Conservation (phyloP, 2,113 vertebrate genomes). For the Corythaeola cristata region DNA sequence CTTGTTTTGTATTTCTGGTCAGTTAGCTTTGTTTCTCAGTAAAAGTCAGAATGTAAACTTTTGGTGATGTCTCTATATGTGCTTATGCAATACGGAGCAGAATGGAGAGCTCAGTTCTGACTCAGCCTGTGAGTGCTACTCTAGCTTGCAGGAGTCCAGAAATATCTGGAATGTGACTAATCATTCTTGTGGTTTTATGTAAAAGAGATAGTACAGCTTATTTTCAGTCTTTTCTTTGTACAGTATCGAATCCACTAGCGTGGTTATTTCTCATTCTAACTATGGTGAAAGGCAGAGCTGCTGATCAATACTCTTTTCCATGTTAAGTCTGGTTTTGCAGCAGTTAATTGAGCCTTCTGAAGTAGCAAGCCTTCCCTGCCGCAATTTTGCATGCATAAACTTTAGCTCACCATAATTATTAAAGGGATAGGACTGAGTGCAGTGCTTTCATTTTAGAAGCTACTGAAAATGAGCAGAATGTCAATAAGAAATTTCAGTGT, state of each 20-base stretch:
- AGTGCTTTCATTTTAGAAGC: neutral
- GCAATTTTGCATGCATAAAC: neutral
- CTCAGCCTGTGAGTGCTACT: slow-evolving; percentile 21
- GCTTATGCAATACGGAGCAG: neutral
- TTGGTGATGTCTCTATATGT: neutral
- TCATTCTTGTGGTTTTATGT: slow-evolving; percentile 35
- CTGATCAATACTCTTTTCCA: neutral
- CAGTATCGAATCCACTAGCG: neutral
- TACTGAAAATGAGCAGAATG: neutral
- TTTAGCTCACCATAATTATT: neutral
- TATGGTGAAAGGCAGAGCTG: neutral
- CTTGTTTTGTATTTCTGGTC: neutral
- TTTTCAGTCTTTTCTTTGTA: neutral
- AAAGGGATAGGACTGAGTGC: neutral
- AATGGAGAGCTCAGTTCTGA: slow-evolving; percentile 6
- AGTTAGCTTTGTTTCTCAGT: neutral
- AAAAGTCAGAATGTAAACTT: slow-evolving; percentile 4
- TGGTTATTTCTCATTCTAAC: neutral
- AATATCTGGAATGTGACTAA: slow-evolving; percentile 48
- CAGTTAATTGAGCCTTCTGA: neutral
- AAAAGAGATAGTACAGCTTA: slow-evolving; percentile 9
- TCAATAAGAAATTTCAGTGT: neutral
- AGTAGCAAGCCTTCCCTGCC: neutral
- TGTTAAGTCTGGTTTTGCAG: neutral
- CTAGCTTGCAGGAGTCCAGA: slow-evolving; percentile 33